phyloP scores from a whole-genome alignment of 2,888 invertebrate species.

The Dioctria linearis region DNA sequence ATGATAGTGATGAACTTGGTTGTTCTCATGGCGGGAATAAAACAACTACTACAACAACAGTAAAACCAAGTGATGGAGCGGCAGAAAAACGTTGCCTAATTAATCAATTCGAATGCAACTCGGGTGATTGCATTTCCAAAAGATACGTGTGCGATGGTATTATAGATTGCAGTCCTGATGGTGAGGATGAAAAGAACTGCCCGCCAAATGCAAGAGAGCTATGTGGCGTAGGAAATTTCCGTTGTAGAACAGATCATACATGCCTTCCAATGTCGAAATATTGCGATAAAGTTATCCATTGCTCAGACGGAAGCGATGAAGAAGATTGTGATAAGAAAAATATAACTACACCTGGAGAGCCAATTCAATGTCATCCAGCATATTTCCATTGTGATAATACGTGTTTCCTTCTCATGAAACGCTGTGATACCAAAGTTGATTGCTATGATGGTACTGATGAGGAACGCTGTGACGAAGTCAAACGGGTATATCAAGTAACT shows the following conservation, averaged over 20 bases:
- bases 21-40: slow-evolving; percentile 68
- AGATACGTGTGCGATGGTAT: slow-evolving; percentile 73
- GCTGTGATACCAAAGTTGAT: slow-evolving; percentile 80
- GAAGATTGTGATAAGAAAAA: slow-evolving; percentile 66
- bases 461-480: slow-evolving; percentile 73
- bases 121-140: slow-evolving; percentile 76
- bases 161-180: slow-evolving; percentile 73
- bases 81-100: slow-evolving; percentile 68
- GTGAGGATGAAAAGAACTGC: slow-evolving; percentile 77
- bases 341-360: slow-evolving; percentile 10
- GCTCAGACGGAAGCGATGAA: slow-evolving; percentile 75
- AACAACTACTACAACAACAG: slow-evolving; percentile 60
- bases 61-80: slow-evolving; percentile 62
- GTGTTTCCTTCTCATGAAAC: slow-evolving; percentile 75
- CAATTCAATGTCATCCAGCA: slow-evolving; percentile 64
- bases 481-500: slow-evolving; percentile 73
- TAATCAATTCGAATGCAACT: slow-evolving; percentile 61
- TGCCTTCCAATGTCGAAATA: slow-evolving; percentile 73
- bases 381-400: slow-evolving; percentile 75
- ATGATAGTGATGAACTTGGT: slow-evolving; percentile 81
- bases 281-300: slow-evolving; percentile 73
- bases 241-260: slow-evolving; percentile 76
- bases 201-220: slow-evolving; percentile 63
- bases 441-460: slow-evolving; percentile 86
- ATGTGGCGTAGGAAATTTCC: slow-evolving; percentile 72